Conservation (phyloP, 2,888 invertebrate species). For the Rhamphomyia laevipes region DNA sequence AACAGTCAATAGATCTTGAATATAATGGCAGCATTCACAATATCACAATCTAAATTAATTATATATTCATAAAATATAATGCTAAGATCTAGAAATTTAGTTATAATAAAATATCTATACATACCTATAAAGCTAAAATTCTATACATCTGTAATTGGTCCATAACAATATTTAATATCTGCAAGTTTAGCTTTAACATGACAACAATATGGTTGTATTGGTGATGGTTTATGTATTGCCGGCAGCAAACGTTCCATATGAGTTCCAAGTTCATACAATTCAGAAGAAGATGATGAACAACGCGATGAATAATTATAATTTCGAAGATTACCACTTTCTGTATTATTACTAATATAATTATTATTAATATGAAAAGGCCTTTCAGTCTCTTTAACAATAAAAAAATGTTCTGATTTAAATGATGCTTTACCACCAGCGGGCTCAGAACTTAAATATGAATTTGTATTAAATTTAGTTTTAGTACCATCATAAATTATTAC, state of each 20-base stretch:
- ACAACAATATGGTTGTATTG: constrained; percentile 13
- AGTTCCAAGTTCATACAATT: not conserved
- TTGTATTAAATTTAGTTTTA: no score
- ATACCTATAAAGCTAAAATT: constrained; percentile 7
- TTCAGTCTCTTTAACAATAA: constrained; percentile 15
- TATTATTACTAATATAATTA: not conserved
- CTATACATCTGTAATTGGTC: constrained; percentile 20
- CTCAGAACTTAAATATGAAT: no score
- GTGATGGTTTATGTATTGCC: not conserved
- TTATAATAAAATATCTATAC: not conserved
- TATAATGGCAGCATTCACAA: no score
- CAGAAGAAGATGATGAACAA: not conserved
- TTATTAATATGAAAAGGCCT: not conserved
- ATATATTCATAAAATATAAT: no score
- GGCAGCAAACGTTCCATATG: not conserved
- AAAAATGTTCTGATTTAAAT: constrained; percentile 8
- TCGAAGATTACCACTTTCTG: not conserved
- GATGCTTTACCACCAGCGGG: no score
- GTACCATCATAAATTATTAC: no score
- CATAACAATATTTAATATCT: constrained; percentile 18
- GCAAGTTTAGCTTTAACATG: constrained; percentile 19
- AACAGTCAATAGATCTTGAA: no score
- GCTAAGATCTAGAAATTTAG: no score
- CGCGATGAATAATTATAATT: not conserved
- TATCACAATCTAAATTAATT: no score